These are phyloP conservation scores for Tringa solitaria DNA, from an alignment of 2,113 vertebrate species.

Conservation along the genomic window DNA sequence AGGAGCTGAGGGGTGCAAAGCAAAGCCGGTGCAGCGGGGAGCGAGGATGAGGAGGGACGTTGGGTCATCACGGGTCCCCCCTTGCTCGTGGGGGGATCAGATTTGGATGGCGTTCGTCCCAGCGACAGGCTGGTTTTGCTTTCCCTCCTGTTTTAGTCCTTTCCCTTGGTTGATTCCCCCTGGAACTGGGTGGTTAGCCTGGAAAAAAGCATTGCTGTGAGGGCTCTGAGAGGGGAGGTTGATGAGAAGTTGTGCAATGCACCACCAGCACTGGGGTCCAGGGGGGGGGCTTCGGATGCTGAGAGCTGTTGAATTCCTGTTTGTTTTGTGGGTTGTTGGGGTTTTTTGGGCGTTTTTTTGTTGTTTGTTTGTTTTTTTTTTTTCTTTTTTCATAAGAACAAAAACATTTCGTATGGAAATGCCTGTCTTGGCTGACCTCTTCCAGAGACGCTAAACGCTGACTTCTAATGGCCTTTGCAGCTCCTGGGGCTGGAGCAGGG, in stretches of 20 bases:
- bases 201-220: fast-evolving
- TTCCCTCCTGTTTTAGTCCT: neutral
- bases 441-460: neutral
- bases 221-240: neutral
- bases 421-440: constrained; percentile 59
- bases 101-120: neutral
- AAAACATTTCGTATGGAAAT: constrained; percentile 38
- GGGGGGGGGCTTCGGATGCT: neutral
- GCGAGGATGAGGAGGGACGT: neutral
- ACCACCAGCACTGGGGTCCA: neutral
- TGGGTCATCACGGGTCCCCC: fast-evolving
- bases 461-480: constrained; percentile 56
- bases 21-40: no score
- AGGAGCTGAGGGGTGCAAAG: fast-evolving
- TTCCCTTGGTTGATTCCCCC: neutral
- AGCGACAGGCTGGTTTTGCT: fast-evolving
- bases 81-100: fast-evolving
- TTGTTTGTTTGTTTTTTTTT: neutral
- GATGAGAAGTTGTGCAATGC: neutral
- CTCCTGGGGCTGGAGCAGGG: constrained; percentile 52
- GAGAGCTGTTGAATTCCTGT: neutral
- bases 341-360: neutral
- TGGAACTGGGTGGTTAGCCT: neutral
- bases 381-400: neutral
- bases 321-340: neutral